These are phyloP conservation scores for Bimastos eiseni DNA, from an alignment of 2,888 invertebrate genomes.

Conservation along the genomic window DNA sequence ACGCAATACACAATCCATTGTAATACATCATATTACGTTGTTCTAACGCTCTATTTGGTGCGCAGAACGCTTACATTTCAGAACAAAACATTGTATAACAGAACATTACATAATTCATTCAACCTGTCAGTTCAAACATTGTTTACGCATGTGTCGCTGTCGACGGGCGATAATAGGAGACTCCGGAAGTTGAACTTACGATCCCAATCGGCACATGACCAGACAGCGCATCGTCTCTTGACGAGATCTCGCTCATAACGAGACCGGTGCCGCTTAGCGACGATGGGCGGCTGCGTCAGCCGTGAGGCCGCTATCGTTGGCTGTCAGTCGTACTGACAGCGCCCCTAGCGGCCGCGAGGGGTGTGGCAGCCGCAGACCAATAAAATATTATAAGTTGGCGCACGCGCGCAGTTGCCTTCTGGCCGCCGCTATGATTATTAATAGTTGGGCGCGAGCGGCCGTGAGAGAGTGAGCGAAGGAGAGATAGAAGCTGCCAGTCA, in stretches of 20 bases:
- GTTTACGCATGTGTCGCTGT: neutral
- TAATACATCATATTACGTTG: too few species aligned
- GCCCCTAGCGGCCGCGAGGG: slow-evolving; percentile 21
- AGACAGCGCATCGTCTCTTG: neutral
- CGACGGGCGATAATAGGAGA: slow-evolving; percentile 1
- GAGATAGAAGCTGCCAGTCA: slow-evolving; percentile 24
- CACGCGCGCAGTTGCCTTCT: neutral
- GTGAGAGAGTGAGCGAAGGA: neutral
- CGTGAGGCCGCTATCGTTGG: neutral
- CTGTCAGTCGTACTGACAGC: neutral
- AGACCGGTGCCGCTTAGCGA: neutral
- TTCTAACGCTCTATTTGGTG: too few species aligned
- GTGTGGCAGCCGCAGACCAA: slow-evolving; percentile 24
- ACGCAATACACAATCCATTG: too few species aligned
- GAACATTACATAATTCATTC: neutral
- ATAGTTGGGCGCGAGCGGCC: neutral
- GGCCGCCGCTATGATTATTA: neutral
- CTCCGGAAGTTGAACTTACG: slow-evolving; percentile 6
- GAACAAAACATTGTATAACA: neutral
- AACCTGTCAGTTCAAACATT: neutral
- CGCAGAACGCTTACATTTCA: too few species aligned
- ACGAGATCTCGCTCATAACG: neutral
- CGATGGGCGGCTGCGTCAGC: neutral
- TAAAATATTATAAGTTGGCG: slow-evolving; percentile 22
- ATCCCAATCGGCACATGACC: neutral